phyloP scores from a whole-genome alignment of 2,113 vertebrate genomes.

The Chamaea fasciata region DNA sequence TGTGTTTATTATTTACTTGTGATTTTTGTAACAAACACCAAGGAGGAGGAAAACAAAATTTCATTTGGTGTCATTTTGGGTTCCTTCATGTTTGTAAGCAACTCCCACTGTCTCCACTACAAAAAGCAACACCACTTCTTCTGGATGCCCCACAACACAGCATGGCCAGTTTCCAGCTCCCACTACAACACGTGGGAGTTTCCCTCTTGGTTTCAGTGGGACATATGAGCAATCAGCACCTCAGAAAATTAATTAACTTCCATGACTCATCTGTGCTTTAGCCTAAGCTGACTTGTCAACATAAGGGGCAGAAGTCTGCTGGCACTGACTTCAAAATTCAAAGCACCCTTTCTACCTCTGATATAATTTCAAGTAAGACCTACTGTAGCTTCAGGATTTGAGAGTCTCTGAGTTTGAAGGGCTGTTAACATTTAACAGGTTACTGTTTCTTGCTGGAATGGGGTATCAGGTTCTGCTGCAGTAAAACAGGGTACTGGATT shows the following conservation, averaged over 20 bases:
- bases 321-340: background rate
- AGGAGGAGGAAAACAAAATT: slow-evolving; percentile 18
- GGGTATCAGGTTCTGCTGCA: background rate
- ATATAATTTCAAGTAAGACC: background rate
- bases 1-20: background rate
- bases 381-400: background rate
- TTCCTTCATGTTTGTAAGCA: slow-evolving; percentile 35
- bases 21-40: slow-evolving; percentile 5
- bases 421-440: background rate
- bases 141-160: background rate
- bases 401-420: background rate
- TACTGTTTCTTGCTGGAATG: background rate
- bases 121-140: background rate
- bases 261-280: slow-evolving; percentile 2
- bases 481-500: background rate
- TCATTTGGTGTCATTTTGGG: background rate
- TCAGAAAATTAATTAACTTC: slow-evolving; percentile 50
- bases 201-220: slow-evolving; percentile 1
- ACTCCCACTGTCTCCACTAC: slow-evolving; percentile 31
- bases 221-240: background rate
- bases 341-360: background rate
- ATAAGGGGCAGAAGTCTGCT: background rate
- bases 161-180: slow-evolving; percentile 20
- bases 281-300: background rate
- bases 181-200: background rate